A percentile compares a stretch with the other conserved stretches of the same genome.
Evolutionary conservation across 2,113 vertebrate species (phyloP).

Genomic region (Brevimyrus niger): DNA sequence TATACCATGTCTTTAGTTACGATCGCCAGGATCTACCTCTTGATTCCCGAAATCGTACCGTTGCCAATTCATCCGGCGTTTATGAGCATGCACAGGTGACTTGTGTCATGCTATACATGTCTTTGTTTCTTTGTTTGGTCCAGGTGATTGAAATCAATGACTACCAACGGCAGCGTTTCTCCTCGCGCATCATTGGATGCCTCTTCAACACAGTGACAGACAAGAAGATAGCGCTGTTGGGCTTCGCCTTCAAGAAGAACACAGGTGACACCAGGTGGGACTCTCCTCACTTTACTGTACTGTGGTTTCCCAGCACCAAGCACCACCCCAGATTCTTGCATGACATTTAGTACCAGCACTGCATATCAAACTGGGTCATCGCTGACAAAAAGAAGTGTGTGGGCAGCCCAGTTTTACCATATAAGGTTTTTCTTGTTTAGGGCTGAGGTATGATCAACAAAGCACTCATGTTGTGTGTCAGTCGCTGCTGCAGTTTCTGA

Average conservation of each 20-base stretch:
- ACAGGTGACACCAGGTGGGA: constrained; percentile 89
- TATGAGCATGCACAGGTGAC: background rate
- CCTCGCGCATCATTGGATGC: constrained; percentile 91
- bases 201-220: constrained; percentile 94
- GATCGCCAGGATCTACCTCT: background rate
- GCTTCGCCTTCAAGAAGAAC: constrained; percentile 98
- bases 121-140: background rate
- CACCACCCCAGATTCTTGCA: background rate
- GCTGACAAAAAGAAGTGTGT: background rate
- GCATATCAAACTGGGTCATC: background rate
- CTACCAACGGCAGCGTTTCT: constrained; percentile 91
- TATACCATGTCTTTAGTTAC: background rate
- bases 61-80: background rate
- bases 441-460: background rate
- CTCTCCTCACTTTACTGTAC: background rate
- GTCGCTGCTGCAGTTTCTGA: background rate
- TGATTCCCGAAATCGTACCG: background rate
- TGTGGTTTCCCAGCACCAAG: background rate
- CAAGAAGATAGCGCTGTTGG: constrained; percentile 94
- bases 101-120: background rate
- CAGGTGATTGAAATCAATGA: constrained; percentile 99
- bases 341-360: background rate
- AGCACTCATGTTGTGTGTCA: background rate
- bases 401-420: background rate
- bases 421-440: background rate